These are phyloP conservation scores for Philereme transversata DNA, from an alignment of 2,888 invertebrate species.

Conservation along the genomic window DNA sequence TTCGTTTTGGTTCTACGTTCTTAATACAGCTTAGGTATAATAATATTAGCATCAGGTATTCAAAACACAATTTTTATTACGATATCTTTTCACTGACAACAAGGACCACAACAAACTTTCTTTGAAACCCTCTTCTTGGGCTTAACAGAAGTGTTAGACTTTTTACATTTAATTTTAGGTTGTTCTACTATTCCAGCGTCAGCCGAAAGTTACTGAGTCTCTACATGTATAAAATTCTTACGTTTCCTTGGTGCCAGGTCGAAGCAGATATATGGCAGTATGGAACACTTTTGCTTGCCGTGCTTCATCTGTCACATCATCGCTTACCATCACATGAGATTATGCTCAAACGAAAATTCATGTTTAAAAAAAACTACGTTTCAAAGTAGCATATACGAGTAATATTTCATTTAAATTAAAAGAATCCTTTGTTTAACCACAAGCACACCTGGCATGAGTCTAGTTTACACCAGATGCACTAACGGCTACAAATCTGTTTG, in stretches of 20 bases:
- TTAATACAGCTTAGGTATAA: background rate
- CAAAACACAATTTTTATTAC: too few relatives aligned
- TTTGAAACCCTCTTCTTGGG: constrained; percentile 46
- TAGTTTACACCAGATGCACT: constrained; percentile 20
- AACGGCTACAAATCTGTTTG: constrained; percentile 2
- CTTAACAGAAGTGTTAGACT: constrained; percentile 53
- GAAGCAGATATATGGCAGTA: constrained; percentile 88
- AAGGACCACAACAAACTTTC: constrained; percentile 49
- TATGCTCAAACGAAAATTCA: too few relatives aligned
- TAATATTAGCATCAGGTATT: too few relatives aligned
- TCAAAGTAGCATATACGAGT: too few relatives aligned
- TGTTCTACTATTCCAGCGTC: constrained; percentile 76
- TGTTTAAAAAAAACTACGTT: too few relatives aligned
- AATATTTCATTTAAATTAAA: too few relatives aligned
- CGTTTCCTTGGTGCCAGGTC: constrained; percentile 81
- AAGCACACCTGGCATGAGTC: background rate
- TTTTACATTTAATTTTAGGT: constrained; percentile 55
- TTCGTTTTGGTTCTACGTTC: too few relatives aligned
- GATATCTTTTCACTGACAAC: constrained; percentile 42
- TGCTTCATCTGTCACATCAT: too few relatives aligned
- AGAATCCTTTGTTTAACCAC: too few relatives aligned
- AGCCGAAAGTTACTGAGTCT: constrained; percentile 84
- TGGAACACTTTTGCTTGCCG: constrained; percentile 44
- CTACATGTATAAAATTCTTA: constrained; percentile 79
- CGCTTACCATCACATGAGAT: too few relatives aligned